Evolutionary conservation across 2,113 vertebrate species (phyloP).

Genomic region (Galemys pyrenaicus): DNA sequence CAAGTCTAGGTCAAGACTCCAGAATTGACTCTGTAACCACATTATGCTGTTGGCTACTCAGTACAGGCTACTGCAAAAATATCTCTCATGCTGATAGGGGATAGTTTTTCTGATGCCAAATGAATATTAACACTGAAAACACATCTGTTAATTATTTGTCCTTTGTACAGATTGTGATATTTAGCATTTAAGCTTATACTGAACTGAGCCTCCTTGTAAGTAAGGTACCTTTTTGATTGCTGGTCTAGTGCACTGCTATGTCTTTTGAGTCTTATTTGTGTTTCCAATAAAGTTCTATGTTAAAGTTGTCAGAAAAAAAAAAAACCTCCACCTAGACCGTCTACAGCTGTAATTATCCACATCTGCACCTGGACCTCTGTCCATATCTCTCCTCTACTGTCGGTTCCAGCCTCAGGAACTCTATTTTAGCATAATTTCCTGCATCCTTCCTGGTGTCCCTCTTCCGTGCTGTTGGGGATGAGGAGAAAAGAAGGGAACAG

Average conservation of each 20-base stretch:
- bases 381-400: too few relatives aligned
- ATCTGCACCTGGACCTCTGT: too few relatives aligned
- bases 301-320: neutral
- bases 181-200: conserved; percentile 62
- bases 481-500: too few relatives aligned
- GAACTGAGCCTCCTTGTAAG: conserved; percentile 52
- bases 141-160: conserved; percentile 64
- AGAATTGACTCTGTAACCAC: neutral
- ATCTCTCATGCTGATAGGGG: too few relatives aligned
- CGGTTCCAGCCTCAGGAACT: too few relatives aligned
- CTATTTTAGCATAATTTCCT: too few relatives aligned
- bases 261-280: conserved; percentile 39
- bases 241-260: conserved; percentile 23
- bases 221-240: conserved; percentile 42
- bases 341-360: too few relatives aligned
- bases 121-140: conserved; percentile 71
- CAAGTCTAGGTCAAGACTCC: neutral
- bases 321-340: too few relatives aligned
- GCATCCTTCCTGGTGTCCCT: too few relatives aligned
- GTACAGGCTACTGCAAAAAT: too few relatives aligned
- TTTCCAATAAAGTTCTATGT: conserved; percentile 64
- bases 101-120: conserved; percentile 70
- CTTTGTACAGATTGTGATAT: conserved; percentile 63
- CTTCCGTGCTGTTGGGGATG: too few relatives aligned
- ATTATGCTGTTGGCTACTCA: too few relatives aligned